Evolutionary conservation across 2,797 vertebrate species (phyloP), one percentile per base, ranked within the genome.

Genomic region (Fundulus diaphanus): DNA sequence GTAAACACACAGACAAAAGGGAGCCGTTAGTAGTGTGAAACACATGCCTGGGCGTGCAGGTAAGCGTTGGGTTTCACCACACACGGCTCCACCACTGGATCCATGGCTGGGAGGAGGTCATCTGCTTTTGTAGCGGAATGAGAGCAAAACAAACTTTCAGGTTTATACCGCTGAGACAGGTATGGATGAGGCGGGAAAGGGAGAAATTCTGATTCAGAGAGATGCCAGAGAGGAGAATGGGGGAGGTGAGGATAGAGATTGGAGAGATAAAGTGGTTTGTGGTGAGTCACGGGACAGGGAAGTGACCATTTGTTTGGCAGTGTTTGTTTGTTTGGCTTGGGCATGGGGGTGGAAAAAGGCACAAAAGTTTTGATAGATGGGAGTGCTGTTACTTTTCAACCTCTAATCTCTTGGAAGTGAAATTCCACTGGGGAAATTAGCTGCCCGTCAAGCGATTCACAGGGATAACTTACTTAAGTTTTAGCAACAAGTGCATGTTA

Each of bases 1-100:
- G 92, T 94, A 95, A 96, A 95, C 94, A 95, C 79, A 88, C 88
- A 90, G 89, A 91, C 92, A 91, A 92, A 94, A 90, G 90, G 92
- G 91, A 92, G 92, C 93, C 84, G 94, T 94, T 89, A 92, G 88
- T 72, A 81, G 89, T 91, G 89, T 90, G 91, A 92, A 91, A 91
- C 88, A 78, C 91, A 92, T 92, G 93, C 88, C 92, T 90, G 91
- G 90, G 91, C 90, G 80, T 72, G 88, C 90, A 93, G 92, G 91
- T 94, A 90, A 90, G 90, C 88, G 88, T 89, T 88, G 87, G 89
- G 92, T 93, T 92, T 91, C 91, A 88, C 88, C 81, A 68, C 67
- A 78, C 90, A 81, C 79, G 66, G 83, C 87, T 81, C 68, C 76
- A 68, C 59, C 76, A 11, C 88, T 89, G 87, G 84, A 87, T 90